Conservation (phyloP, 2,797 vertebrate species). For the Nasua narica region DNA sequence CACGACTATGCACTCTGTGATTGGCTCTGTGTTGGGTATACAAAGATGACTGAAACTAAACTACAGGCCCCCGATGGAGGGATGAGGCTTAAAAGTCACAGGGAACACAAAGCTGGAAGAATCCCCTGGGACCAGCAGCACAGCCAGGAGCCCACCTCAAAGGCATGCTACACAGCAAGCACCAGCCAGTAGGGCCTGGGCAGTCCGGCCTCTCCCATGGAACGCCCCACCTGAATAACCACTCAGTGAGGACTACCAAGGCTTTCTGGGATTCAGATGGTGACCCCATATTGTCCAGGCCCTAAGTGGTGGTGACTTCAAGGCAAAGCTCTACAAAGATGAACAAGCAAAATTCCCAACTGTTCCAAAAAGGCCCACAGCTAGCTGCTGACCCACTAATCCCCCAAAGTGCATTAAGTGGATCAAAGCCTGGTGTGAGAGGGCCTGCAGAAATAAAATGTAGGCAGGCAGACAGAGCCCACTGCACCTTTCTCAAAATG, state of each 20-base stretch:
- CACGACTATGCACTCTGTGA: not conserved
- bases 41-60: not conserved
- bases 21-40: not conserved
- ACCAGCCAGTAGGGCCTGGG: not conserved
- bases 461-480: not conserved
- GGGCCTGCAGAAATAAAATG: not conserved
- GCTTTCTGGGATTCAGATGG: not conserved
- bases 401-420: not conserved
- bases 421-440: not conserved
- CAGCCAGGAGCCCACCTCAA: not conserved
- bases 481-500: not conserved
- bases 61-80: not conserved
- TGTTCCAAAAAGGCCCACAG: not conserved
- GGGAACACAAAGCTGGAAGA: not conserved
- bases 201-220: not conserved
- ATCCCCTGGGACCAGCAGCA: not conserved
- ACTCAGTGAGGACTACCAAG: not conserved
- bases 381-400: not conserved
- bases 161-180: not conserved
- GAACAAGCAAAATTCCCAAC: not conserved
- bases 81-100: not conserved
- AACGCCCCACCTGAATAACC: not conserved
- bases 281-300: not conserved
- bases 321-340: not conserved
- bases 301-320: not conserved